Percentiles rank a stretch among this genome's conserved stretches.
Evolutionary conservation across 1,140 invertebrate species (phyloP).

Genomic region (Drosophila pseudoobscura): DNA sequence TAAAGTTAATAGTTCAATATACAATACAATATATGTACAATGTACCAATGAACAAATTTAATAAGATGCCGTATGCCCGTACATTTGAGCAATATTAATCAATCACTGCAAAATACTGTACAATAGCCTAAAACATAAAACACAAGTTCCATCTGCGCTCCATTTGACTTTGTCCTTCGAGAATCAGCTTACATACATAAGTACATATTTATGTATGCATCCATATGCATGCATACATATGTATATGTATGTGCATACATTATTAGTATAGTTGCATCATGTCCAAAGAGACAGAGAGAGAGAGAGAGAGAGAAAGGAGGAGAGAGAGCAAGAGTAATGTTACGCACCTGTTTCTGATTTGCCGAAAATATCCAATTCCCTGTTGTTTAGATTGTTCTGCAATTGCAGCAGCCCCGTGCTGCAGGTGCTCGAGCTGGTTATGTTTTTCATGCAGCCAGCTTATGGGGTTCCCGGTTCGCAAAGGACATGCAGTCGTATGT

Average conservation of each 20-base stretch:
- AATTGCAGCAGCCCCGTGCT: slow-evolving; percentile 80
- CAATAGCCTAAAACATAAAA: too few relatives aligned
- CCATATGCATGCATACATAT: too few relatives aligned
- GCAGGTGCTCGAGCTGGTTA: slow-evolving; percentile 80
- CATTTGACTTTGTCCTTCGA: too few relatives aligned
- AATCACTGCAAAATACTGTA: too few relatives aligned
- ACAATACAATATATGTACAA: too few relatives aligned
- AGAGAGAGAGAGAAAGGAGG: background rate
- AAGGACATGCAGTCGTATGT: background rate
- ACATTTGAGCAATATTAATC: too few relatives aligned
- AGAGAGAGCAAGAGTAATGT: slow-evolving; percentile 7
- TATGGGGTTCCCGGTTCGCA: slow-evolving; percentile 22
- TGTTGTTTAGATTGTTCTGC: slow-evolving; percentile 78
- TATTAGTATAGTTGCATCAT: slow-evolving; percentile 1
- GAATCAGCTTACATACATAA: too few relatives aligned
- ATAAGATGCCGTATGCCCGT: too few relatives aligned
- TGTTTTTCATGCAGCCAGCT: slow-evolving; percentile 83
- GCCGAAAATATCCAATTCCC: slow-evolving; percentile 71
- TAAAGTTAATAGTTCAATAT: too few relatives aligned
- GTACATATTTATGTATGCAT: too few relatives aligned
- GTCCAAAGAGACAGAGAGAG: background rate
- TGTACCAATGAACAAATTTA: too few relatives aligned
- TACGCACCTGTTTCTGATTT: slow-evolving; percentile 74
- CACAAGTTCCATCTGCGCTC: too few relatives aligned
- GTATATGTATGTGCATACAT: background rate